Base-by-base conservation (phyloP, 2,113 vertebrate genomes). In the Origma solitaria region DNA sequence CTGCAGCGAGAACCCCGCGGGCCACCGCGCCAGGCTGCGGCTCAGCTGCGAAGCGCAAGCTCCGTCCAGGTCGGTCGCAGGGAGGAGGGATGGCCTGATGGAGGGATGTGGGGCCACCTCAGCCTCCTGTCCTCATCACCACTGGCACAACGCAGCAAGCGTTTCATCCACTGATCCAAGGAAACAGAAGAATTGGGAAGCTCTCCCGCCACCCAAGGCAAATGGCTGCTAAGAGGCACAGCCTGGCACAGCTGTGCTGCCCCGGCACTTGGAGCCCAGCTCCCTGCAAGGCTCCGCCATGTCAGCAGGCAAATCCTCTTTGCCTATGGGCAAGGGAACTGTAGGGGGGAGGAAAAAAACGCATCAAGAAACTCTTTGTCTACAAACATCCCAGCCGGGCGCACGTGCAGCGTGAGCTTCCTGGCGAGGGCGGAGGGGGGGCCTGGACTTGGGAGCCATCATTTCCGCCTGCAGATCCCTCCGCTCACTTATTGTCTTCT, bases 321-420 rank as follows among this genome's bases (percentile, higher is more conserved):
- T 87, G 90, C 96, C 94, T 81, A 14, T 38, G 60, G 96, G 94
- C 94, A 88, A 83, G 82, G 56, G 58, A 92, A 69, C 88, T 75
- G 83, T 2, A 49, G 19, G 35, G n/a, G 40, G 47, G 53, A 14
- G 37, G 61, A 62, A 66, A 68, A 82, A 82, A 45, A 44, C 38
- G 58, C 89, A 97, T 96, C 96, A 97, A 97, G 94, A 92, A 97
- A 93, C 14, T 58, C 94, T 97, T 96, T 96, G 94, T 96, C 73
- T 95, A 9, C 57, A 58, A 81, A 64, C 44, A 88, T 87, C 83
- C 86, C 85, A 47, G 77, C 6, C 31, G 0, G 92, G 82, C 1
- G 21, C 94, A 97, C 87, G 75, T 93, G 95, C 90, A 78, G 92
- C 42, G 2, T 15, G 85, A 8, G 40, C 94, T 96, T 96, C 95